Evolutionary conservation across 2,888 invertebrate species (phyloP).

Genomic region (Cheilosia variabilis): DNA sequence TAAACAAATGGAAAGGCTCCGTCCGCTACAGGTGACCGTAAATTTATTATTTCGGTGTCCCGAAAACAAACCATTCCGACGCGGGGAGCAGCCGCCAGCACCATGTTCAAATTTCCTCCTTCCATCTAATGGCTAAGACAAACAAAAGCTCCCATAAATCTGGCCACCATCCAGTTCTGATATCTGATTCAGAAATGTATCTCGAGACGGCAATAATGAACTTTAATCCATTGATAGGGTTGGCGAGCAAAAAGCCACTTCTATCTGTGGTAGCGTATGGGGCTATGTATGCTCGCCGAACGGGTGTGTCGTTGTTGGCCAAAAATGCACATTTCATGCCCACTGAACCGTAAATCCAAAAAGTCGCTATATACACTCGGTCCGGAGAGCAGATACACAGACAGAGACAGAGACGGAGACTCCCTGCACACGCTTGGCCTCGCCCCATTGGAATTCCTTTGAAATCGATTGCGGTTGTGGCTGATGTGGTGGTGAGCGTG

Average conservation of each 20-base stretch:
- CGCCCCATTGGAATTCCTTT: constrained; percentile 49
- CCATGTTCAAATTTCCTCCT: constrained; percentile 39
- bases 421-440: constrained; percentile 10
- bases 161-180: constrained; percentile 50
- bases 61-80: constrained; percentile 29
- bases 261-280: constrained; percentile 10
- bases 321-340: constrained; percentile 68
- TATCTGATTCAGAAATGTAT: constrained; percentile 67
- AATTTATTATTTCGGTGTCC: constrained; percentile 68
- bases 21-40: constrained; percentile 57
- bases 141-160: constrained; percentile 62
- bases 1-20: constrained; percentile 51
- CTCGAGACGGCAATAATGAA: constrained; percentile 55
- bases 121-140: constrained; percentile 25
- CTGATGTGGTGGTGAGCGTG: constrained; percentile 29
- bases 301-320: constrained; percentile 66
- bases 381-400: neutral
- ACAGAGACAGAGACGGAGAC: neutral
- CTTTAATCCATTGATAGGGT: constrained; percentile 67
- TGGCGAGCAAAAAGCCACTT: constrained; percentile 35
- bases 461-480: constrained; percentile 7
- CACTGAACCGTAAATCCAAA: constrained; percentile 59
- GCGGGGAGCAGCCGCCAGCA: constrained; percentile 38
- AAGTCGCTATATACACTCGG: constrained; percentile 16
- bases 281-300: constrained; percentile 7